These are phyloP conservation scores for Cephonodes hylas DNA, from an alignment of 2,888 invertebrate genomes.

Conservation along the genomic window DNA sequence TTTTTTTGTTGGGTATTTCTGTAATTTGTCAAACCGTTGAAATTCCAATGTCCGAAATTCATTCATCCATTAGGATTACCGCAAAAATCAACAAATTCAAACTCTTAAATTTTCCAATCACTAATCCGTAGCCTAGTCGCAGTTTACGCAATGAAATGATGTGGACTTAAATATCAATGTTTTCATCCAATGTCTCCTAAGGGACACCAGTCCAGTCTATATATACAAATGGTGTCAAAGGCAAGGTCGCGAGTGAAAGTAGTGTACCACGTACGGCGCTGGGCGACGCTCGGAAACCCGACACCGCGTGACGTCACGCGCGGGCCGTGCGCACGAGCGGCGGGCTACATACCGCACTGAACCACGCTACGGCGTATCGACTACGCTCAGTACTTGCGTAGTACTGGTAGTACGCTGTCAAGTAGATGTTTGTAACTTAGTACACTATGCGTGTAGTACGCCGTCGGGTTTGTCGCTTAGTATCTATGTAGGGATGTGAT, in stretches of 20 bases:
- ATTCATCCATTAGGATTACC: background rate
- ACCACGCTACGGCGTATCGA: background rate
- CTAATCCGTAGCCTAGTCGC: background rate
- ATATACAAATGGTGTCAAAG: constrained; percentile 42
- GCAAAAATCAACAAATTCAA: background rate
- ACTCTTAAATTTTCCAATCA: background rate
- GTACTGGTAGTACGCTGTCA: background rate
- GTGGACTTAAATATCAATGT: background rate
- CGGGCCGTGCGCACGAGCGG: constrained; percentile 74
- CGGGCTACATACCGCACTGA: constrained; percentile 14
- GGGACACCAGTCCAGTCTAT: background rate
- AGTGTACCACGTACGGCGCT: constrained; percentile 45
- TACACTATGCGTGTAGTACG: background rate
- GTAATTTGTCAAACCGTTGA: background rate
- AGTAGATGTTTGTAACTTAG: background rate
- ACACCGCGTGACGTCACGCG: constrained; percentile 72
- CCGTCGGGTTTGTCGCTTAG: no score
- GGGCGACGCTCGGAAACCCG: constrained; percentile 56
- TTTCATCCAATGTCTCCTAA: background rate
- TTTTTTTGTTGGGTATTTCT: background rate
- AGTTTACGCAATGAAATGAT: background rate
- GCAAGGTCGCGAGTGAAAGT: constrained; percentile 67
- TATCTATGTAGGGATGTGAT: no score
- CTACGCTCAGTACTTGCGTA: background rate
- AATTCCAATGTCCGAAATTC: background rate